Evolutionary conservation across 1,140 invertebrate genomes (phyloP), one percentile per base, ranked within the genome.

Genomic region (Ephestia elutella): DNA sequence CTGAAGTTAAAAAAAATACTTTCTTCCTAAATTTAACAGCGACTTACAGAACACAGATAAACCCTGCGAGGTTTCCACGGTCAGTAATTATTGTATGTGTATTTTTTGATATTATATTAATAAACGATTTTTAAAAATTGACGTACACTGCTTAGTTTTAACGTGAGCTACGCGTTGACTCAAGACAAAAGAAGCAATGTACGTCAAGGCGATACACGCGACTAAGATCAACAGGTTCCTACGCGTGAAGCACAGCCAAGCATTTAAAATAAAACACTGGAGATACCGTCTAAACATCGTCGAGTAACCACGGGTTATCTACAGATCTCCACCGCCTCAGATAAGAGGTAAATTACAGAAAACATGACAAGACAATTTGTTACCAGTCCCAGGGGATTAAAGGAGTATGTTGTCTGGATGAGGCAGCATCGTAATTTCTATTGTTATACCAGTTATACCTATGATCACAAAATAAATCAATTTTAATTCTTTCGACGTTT

Each of bases 281-380:
- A 44, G 38, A 44, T 44, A 44, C n/a, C 1, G 38, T 44, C 13
- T 44, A 44, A 44, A 15, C 13, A 13, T n/a, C 13, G 38, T 2
- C 10, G 10, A 2, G 15, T 7, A 59, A 59, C 49, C 30, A 25
- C 19, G 19, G 13, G 49, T 44, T 59, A 54, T 54, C 56, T 5
- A 9, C 20, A 11, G 19, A 57, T 57, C 56, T 57, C 56, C 38
- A 44, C 56, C 56, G 35, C 56, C 50, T 53, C 21, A 62, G 66
- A 71, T 71, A 72, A 59, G 64, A 59, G 59, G 59, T 67, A 73
- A 78, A 78, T 80, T 73, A 75, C 66, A 75, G 62, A 73, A 77
- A 74, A 73, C 76, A 78, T 75, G 77, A 78, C 73, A 65, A 51
- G 57, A 71, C 77, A 66, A 80, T 80, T 78, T 80, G 75, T 80